These are phyloP conservation scores for Phylloscopus collybita DNA, from an alignment of 2,797 vertebrate species.

Conservation along the genomic window DNA sequence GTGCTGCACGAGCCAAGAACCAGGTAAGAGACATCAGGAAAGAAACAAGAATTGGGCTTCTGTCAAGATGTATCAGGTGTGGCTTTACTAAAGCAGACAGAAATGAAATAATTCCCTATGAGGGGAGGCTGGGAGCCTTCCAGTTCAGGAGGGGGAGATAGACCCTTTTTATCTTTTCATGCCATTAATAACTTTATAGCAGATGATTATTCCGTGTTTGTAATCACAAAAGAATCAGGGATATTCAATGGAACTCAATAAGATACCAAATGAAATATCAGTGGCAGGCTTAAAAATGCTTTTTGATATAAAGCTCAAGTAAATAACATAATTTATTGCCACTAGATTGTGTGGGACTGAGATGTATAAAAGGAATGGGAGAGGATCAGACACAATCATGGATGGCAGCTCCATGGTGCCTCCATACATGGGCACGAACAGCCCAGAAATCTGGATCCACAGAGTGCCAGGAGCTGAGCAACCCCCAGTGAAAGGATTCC, in stretches of 20 bases:
- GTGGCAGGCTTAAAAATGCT: background rate
- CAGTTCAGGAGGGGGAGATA: rapidly evolving
- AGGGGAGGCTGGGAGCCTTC: background rate
- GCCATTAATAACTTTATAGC: background rate
- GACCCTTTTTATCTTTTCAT: background rate
- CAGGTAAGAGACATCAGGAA: rapidly evolving
- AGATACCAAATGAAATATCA: background rate
- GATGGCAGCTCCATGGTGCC: background rate
- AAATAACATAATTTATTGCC: background rate
- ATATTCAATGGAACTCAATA: background rate
- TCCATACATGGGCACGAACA: rapidly evolving
- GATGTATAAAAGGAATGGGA: background rate
- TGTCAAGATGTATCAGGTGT: background rate
- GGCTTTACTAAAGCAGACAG: background rate
- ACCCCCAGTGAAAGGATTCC: background rate
- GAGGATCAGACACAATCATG: background rate
- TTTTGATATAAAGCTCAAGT: background rate
- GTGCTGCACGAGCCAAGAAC: background rate
- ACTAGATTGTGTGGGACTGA: background rate
- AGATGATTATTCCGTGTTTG: background rate
- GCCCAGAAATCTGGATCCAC: background rate
- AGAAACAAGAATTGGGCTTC: background rate
- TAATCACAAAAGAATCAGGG: background rate
- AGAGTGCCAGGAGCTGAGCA: background rate
- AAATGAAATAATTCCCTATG: background rate